Base-by-base conservation (phyloP, 2,113 vertebrate species). In the Daphoenositta chrysoptera region DNA sequence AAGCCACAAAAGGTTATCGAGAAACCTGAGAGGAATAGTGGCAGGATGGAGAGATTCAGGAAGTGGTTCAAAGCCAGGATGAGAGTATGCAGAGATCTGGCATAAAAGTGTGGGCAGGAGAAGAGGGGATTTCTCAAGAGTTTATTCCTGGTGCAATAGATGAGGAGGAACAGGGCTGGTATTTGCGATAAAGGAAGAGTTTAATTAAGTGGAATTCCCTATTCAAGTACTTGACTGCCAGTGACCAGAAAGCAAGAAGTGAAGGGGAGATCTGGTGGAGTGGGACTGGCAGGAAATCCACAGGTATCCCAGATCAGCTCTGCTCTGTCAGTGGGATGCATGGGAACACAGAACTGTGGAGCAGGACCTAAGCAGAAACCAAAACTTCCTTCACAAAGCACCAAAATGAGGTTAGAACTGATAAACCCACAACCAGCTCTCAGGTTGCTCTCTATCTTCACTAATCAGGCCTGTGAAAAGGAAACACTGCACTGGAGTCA, bases 271-370 rank as follows among this genome's bases (percentile, higher is more conserved):
- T 66, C 16, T 51, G 54, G 45, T n/a, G n/a, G 69, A 60, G 19
- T 2, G 11, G 33, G 27, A 61, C 39, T n/a, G 50, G 16, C 23
- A 88, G 56, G 65, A 87, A 78, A 40, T 15, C 39, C 39, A 58
- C 1, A 0, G 10, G 8, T 13, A 70, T 42, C 17, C 30, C 69
- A 35, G 40, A 26, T 5, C 28, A 70, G 56, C 15, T 66, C 44
- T 39, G 39, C 28, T 87, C 45, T 7, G 0, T 12, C 73, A 0
- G 0, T 47, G 51, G 47, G 37, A 20, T 4, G 9, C 51, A 33
- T 0, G 1, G 16, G 30, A 78, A 68, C 8, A 78, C 23, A 33
- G 14, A 16, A 47, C 33, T 21, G 16, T 13, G 28, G 31, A 83
- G 28, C 12, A 65, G n/a, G 20, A 78, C 35, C 44, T 31, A 19